These are phyloP conservation scores for Sinocyclocheilus maitianheensis DNA, from an alignment of 2,113 vertebrate genomes.

Conservation along the genomic window DNA sequence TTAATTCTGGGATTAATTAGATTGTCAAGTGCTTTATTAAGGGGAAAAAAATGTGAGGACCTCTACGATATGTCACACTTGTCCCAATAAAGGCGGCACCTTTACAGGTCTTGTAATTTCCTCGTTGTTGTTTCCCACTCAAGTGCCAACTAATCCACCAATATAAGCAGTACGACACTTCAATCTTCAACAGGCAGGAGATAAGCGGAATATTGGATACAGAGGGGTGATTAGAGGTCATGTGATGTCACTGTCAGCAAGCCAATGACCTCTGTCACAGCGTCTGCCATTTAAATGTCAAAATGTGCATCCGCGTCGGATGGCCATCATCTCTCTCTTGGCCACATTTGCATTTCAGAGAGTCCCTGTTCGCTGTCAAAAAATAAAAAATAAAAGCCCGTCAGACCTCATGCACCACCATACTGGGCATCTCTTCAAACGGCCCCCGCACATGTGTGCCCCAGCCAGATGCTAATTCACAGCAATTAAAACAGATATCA, in stretches of 20 bases:
- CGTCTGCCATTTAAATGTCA: constrained; percentile 61
- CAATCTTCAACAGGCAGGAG: constrained; percentile 38
- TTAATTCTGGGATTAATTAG: constrained; percentile 40
- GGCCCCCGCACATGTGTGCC: constrained; percentile 35
- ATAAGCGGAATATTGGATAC: constrained; percentile 34
- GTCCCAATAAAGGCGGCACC: neutral
- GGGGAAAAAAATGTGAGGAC: neutral
- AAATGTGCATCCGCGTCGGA: constrained; percentile 18
- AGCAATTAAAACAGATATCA: constrained; percentile 50
- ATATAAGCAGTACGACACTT: constrained; percentile 21
- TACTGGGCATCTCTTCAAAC: constrained; percentile 35
- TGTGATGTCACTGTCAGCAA: constrained; percentile 54
- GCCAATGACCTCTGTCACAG: constrained; percentile 54
- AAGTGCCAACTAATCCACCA: constrained; percentile 3
- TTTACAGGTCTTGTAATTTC: constrained; percentile 12
- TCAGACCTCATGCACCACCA: constrained; percentile 23
- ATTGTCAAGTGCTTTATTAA: constrained; percentile 22
- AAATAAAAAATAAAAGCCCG: neutral
- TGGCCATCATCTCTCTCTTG: constrained; percentile 39
- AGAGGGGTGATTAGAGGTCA: constrained; percentile 43
- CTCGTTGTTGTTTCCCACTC: constrained; percentile 8
- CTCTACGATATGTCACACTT: neutral
- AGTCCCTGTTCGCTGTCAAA: constrained; percentile 45
- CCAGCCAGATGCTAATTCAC: constrained; percentile 52
- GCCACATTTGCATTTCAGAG: constrained; percentile 53